phyloP scores from a whole-genome alignment of 2,797 vertebrate species.

The Thaleichthys pacificus region DNA sequence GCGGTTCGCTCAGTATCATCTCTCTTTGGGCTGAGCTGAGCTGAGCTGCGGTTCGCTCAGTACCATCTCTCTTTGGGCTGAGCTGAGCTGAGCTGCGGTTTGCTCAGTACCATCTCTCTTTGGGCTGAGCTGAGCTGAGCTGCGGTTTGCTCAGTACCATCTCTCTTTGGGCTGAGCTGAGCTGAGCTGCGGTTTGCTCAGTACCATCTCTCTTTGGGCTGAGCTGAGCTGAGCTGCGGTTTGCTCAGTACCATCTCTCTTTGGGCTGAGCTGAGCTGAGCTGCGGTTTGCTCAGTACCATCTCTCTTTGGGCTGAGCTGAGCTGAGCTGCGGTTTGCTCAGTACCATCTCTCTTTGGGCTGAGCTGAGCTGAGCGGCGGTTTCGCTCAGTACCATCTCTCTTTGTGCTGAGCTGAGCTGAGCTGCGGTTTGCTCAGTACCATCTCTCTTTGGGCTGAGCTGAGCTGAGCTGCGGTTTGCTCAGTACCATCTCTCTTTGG shows the following conservation, averaged over 20 bases:
- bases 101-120: neutral
- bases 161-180: neutral
- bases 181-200: neutral
- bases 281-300: neutral
- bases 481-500: neutral
- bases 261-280: neutral
- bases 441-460: neutral
- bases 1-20: neutral
- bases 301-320: neutral
- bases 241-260: neutral
- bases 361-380: neutral
- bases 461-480: neutral
- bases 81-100: neutral
- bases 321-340: neutral
- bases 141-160: neutral
- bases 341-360: neutral
- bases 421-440: neutral
- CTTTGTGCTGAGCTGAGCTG: neutral
- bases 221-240: neutral
- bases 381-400: neutral
- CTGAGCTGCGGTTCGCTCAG: neutral
- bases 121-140: neutral
- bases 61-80: neutral
- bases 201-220: neutral
- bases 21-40: neutral